These are phyloP conservation scores for Tokudaia tokunoshimensis DNA, from an alignment of 2,797 vertebrate species.

Conservation along the genomic window DNA sequence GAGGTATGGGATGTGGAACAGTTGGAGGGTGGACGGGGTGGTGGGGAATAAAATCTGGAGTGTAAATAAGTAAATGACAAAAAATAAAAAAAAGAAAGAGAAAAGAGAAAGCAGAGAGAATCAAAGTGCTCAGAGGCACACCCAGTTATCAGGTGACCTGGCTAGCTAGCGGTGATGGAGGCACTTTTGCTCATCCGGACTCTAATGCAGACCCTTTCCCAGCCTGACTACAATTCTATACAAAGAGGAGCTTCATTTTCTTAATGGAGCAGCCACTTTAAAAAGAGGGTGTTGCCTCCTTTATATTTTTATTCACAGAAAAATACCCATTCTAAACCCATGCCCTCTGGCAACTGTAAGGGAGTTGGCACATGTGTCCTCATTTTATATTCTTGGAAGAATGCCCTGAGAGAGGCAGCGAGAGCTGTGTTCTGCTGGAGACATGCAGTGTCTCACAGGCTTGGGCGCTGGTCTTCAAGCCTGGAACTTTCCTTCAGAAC, in stretches of 20 bases:
- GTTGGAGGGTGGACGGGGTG: no score
- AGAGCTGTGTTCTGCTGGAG: neutral
- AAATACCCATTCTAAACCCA: conserved; percentile 33
- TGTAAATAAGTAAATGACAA: no score
- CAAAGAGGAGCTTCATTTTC: neutral
- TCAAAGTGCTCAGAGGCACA: neutral
- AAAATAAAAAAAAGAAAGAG: neutral
- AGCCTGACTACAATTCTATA: neutral
- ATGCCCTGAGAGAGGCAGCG: neutral
- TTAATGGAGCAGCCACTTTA: conserved; percentile 10
- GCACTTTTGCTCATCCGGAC: neutral
- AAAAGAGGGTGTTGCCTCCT: conserved; percentile 11
- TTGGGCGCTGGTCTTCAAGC: no score
- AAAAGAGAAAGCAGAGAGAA: neutral
- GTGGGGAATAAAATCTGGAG: no score
- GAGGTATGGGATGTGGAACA: no score
- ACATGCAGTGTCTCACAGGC: neutral
- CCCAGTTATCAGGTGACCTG: neutral
- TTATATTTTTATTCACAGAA: conserved; percentile 49
- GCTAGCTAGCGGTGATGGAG: neutral
- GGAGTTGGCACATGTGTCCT: neutral
- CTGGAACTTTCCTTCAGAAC: neutral
- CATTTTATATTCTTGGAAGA: conserved; percentile 23
- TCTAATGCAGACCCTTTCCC: neutral
- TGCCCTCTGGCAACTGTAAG: conserved; percentile 42